Percentiles rank a stretch among this genome's conserved stretches.
Conservation (phyloP, 2,888 invertebrate genomes). For the Eutolmus rufibarbis region DNA sequence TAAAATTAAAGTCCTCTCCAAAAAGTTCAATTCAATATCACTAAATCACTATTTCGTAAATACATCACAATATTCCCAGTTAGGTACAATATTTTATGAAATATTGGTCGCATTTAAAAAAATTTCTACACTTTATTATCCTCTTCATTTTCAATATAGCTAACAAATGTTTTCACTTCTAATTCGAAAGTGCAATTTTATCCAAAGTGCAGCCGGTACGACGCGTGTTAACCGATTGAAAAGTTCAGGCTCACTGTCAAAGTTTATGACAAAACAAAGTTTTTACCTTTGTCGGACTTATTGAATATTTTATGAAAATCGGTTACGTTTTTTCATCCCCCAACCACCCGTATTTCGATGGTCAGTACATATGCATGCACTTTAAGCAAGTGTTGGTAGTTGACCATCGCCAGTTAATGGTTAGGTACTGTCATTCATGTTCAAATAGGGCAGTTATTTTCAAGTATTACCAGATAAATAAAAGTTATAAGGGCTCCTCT, state of each 20-base stretch:
- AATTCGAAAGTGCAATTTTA: background rate
- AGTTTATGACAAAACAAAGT: conserved; percentile 46
- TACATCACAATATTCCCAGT: background rate
- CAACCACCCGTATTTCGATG: background rate
- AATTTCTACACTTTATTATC: background rate
- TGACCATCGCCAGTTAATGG: background rate
- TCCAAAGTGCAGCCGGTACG: background rate
- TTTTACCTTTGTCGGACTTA: conserved; percentile 45
- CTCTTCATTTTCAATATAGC: background rate
- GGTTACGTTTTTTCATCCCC: conserved; percentile 6
- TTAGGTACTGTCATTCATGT: background rate
- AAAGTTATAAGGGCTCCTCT: background rate
- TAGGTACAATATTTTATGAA: background rate
- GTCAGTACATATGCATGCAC: background rate
- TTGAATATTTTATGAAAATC: conserved; percentile 35
- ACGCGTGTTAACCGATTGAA: conserved; percentile 41
- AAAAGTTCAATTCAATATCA: background rate
- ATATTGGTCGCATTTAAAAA: background rate
- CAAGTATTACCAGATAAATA: background rate
- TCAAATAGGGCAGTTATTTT: background rate
- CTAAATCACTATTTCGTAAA: background rate
- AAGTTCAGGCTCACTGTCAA: conserved; percentile 46
- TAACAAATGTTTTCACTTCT: background rate
- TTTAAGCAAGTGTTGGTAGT: background rate
- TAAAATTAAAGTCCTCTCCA: background rate